A percentile compares a stretch with the other conserved stretches of the same genome.
Evolutionary conservation across 2,113 vertebrate species (phyloP).

Genomic region (Clarias batrachus): DNA sequence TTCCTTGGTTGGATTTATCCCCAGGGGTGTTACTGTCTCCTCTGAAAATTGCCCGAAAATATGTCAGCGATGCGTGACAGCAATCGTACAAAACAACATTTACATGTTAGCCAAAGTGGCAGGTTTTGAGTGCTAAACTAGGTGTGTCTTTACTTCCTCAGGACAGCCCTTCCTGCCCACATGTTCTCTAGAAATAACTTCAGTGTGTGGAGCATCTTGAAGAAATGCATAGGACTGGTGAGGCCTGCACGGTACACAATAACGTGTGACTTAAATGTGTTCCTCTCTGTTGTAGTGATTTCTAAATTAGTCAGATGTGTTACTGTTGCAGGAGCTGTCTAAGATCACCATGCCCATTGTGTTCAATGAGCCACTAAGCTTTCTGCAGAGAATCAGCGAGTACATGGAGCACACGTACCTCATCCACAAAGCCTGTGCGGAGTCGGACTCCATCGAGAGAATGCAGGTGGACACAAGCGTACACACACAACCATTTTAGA

Average conservation of each 20-base stretch:
- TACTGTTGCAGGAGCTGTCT: slow-evolving; percentile 83
- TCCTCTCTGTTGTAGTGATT: not conserved
- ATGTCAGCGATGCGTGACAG: not conserved
- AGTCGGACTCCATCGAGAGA: slow-evolving; percentile 82
- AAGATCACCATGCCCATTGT: slow-evolving; percentile 98
- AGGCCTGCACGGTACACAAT: slow-evolving; percentile 54
- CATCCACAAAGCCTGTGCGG: slow-evolving; percentile 83
- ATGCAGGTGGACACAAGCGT: slow-evolving; percentile 81
- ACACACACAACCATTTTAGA: not conserved
- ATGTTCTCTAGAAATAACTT: slow-evolving; percentile 92
- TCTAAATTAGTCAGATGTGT: not conserved
- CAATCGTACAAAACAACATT: not conserved
- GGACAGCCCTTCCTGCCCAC: slow-evolving; percentile 84
- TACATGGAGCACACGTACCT: slow-evolving; percentile 98
- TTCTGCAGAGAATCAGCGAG: slow-evolving; percentile 93
- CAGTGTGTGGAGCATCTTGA: slow-evolving; percentile 93
- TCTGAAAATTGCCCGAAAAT: not conserved
- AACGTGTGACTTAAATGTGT: not conserved
- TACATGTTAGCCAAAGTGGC: not conserved
- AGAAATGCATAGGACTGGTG: slow-evolving; percentile 96
- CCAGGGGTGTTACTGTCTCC: not conserved
- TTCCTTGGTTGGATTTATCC: slow-evolving; percentile 45
- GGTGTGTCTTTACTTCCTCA: slow-evolving; percentile 59
- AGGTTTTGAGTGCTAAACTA: not conserved
- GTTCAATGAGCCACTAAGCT: slow-evolving; percentile 96